Percentiles rank a stretch among this genome's conserved stretches.
Evolutionary conservation across 1,140 invertebrate species (phyloP).

Genomic region (Paralvinella palmiformis): DNA sequence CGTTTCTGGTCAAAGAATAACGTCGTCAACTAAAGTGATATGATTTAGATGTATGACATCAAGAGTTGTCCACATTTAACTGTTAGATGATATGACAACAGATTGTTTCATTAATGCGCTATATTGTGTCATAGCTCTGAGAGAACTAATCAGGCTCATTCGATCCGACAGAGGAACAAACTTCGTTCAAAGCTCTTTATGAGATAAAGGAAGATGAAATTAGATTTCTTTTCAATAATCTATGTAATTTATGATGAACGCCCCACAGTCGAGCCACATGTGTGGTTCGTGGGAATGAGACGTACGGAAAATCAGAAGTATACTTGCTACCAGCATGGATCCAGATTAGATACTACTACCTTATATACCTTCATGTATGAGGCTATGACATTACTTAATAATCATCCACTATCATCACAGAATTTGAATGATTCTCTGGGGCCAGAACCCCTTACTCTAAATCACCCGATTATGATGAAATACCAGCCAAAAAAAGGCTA

Average conservation of each 20-base stretch:
- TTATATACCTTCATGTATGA: conserved; percentile 26
- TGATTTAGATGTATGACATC: conserved; percentile 23
- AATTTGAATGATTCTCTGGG: conserved; percentile 19
- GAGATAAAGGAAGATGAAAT: conserved; percentile 19
- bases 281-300: conserved; percentile 28
- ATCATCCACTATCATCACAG: conserved; percentile 15
- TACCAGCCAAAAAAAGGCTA: conserved; percentile 4
- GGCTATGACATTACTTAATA: conserved; percentile 24
- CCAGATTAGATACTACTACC: not conserved
- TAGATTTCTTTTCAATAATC: conserved; percentile 1
- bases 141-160: no score
- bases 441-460: conserved; percentile 21
- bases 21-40: conserved; percentile 19
- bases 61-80: conserved; percentile 23
- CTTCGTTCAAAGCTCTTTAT: conserved; percentile 22
- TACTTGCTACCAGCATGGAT: conserved; percentile 25
- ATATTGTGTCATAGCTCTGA: conserved; percentile 16
- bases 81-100: conserved; percentile 23
- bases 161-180: conserved; percentile 21
- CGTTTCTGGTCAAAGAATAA: conserved; percentile 24
- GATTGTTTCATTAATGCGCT: conserved; percentile 29
- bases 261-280: conserved; percentile 15
- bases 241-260: conserved; percentile 13
- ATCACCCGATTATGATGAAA: conserved; percentile 16
- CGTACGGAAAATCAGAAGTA: conserved; percentile 24